These are phyloP conservation scores for human DNA, from an alignment of 2,113 vertebrate genomes.

Conservation along the genomic window DNA sequence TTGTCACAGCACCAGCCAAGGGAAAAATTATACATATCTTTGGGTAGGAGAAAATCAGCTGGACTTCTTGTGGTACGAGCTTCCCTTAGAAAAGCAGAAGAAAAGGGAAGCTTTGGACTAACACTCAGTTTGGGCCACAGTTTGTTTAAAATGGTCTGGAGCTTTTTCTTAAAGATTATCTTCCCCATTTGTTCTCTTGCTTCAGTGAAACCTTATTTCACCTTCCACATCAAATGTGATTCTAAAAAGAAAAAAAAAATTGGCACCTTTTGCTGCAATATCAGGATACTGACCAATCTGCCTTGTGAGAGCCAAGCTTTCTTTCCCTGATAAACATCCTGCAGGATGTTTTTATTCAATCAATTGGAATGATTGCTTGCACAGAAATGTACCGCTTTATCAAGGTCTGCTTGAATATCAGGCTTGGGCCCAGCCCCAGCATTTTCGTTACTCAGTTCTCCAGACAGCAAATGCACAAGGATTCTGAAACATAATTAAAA, in stretches of 20 bases:
- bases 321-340: conserved; percentile 63
- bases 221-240: conserved; percentile 25
- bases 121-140: background rate
- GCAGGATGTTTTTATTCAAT: conserved; percentile 74
- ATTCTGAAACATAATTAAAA: conserved; percentile 77
- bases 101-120: background rate
- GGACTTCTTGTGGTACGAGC: conserved; percentile 26
- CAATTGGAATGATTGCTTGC: conserved; percentile 65
- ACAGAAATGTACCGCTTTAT: conserved; percentile 69
- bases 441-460: background rate
- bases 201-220: conserved; percentile 58
- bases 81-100: background rate
- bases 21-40: conserved; percentile 69
- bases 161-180: conserved; percentile 18
- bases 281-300: conserved; percentile 56
- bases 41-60: conserved; percentile 37
- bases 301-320: conserved; percentile 53
- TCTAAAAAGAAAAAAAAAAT: conserved; percentile 5
- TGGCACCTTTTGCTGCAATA: conserved; percentile 53
- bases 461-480: conserved; percentile 14
- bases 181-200: background rate
- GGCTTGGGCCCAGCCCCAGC: background rate
- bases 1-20: conserved; percentile 68
- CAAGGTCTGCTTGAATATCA: conserved; percentile 78
- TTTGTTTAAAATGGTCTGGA: conserved; percentile 18